Evolutionary conservation across 2,113 vertebrate species (phyloP), one percentile per base, ranked within the genome.

Genomic region (Falcunculus frontatus): DNA sequence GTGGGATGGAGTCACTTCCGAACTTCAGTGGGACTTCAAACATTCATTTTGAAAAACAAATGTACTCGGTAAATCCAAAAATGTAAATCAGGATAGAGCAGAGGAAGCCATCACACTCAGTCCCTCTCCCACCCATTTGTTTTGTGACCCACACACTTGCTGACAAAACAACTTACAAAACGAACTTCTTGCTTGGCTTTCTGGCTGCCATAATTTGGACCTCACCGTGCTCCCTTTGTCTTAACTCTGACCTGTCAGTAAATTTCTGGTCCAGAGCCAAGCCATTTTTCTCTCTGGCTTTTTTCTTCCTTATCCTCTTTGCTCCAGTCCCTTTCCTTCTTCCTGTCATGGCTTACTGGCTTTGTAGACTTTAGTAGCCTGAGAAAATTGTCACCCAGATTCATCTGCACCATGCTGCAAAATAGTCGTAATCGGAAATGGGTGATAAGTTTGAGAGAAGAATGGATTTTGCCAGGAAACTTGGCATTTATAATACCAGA

Each of bases 1-100:
- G 81, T 77, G 83, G 84, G 81, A 84, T 92, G 80, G 84, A 85
- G 84, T 94, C 74, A 86, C 70, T 95, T 95, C 95, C 14, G 2
- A 95, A 85, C 68, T 76, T 55, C 62, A 73, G 41, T 16, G 10
- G 23, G 3, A 44, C 76, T 90, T 94, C 83, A 79, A 20, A 95
- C 62, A 16, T 62, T 60, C 60, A 33, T 64, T 87, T 87, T 64
- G 79, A 32, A 65, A 94, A 96, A 44, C 33, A 70, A 84, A 92
- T 49, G 39, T 35, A 22, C 72, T 75, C 3, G 1, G 39, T 84
- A 76, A 65, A 90, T 75, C 83, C 12, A 2, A 84, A 87, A 60
- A 89, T 46, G 42, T 68, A 76, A 64, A 64, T 75, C 20, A 19
- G 69, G 23, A 15, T n/a, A 79, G 69, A 75, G 46, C 56, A 90